Conservation (phyloP, 2,797 vertebrate species). For the Spea hammondii region DNA sequence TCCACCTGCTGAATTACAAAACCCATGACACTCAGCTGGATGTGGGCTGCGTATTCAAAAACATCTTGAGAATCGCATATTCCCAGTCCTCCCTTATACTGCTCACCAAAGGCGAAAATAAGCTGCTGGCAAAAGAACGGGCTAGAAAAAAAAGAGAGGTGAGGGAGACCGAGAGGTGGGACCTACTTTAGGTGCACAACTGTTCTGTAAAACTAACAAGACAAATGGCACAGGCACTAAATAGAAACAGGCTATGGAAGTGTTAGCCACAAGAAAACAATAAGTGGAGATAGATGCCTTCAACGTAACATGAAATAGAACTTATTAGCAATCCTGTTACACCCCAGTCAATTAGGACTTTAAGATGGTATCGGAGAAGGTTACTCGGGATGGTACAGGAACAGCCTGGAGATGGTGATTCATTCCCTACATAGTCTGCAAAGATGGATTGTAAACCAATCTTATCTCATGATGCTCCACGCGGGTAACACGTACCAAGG, state of each 20-base stretch:
- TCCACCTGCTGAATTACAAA: too few species aligned
- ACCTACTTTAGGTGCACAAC: conserved; percentile 37
- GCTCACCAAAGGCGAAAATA: neutral
- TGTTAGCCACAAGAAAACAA: conserved; percentile 15
- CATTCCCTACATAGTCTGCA: too few species aligned
- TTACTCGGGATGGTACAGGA: neutral
- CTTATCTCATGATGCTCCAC: too few species aligned
- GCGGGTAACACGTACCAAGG: too few species aligned
- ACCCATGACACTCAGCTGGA: too few species aligned
- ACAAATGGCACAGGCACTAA: conserved; percentile 14
- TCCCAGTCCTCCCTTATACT: too few species aligned
- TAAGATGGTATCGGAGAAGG: too few species aligned
- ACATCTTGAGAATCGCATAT: too few species aligned
- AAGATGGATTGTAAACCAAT: too few species aligned
- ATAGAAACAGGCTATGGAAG: conserved; percentile 9
- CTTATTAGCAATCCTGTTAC: conserved; percentile 12
- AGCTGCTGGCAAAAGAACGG: neutral
- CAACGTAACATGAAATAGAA: conserved; percentile 31
- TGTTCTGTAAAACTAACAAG: conserved; percentile 30
- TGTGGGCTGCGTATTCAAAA: too few species aligned
- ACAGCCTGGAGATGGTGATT: neutral
- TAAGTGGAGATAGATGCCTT: conserved; percentile 23
- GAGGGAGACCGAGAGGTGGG: conserved; percentile 11
- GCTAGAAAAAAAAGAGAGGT: conserved; percentile 14
- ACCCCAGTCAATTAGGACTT: conserved; percentile 4